Base-by-base conservation (phyloP, 2,888 invertebrate genomes). In the Dasysyrphus albostriatus region DNA sequence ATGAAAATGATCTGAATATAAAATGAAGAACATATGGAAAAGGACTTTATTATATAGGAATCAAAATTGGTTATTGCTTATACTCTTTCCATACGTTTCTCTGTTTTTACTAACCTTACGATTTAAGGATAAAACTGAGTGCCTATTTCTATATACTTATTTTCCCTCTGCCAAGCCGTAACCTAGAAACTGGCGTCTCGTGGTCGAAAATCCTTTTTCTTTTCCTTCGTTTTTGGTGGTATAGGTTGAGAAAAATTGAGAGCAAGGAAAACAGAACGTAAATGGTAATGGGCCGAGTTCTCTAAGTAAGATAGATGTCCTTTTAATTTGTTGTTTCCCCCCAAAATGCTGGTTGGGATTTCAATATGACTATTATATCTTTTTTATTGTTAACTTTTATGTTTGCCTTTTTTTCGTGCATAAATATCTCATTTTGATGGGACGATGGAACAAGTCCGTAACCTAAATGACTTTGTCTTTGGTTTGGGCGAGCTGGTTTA, bases 281-380 rank as follows among this genome's bases (percentile, higher is more conserved):
- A 80, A 84, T 84, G 80, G 84, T 80, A 73, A 84, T 80, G 80
- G 84, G 76, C 74, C 76, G 80, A 80, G 84, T 80, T 84, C 80
- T 73, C 84, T 76, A 84, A 84, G 84, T 80, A 84, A 80, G 84
- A 84, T 84, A 80, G 84, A 84, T 84, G 84, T 84, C 84, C 80
- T 84, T 80, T 84, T 84, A 84, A 84, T 84, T 84, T 84, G 84
- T 84, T 84, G 80, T 84, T 84, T 84, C 80, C 84, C 58, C 10
- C 34, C 24, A 24, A n/a, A 75, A 79, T 74, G 56, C 51, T 70
- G 54, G 29, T 39, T 58, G 58, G 59, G 39, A 44, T 49, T 65
- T 65, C 63, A 65, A 65, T 44, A 61, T 42, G 61, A 61, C 61
- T 61, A 24, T 34, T 59, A 63, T 63, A 44, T 74, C n/a, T 51